A percentile compares a stretch with the other conserved stretches of the same genome.
Evolutionary conservation across 2,113 vertebrate genomes (phyloP).

Genomic region (Xiphophorus maculatus): DNA sequence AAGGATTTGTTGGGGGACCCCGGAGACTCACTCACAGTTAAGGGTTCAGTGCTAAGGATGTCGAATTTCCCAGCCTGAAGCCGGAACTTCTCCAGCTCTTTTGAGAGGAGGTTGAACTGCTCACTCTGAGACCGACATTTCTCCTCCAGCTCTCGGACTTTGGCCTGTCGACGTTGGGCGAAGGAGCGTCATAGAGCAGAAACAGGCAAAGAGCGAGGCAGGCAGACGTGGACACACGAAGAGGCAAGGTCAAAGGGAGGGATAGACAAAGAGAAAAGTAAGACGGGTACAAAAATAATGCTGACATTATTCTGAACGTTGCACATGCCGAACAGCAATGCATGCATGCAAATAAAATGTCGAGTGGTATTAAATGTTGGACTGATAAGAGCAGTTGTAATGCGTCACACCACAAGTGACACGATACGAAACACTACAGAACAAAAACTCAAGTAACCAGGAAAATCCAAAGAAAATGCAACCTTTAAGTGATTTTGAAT

Average conservation of each 20-base stretch:
- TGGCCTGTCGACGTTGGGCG: conserved; percentile 81
- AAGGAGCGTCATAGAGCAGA: conserved; percentile 23
- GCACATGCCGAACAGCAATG: neutral
- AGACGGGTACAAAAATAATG: conserved; percentile 10
- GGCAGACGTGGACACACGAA: conserved; percentile 12
- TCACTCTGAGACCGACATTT: conserved; percentile 95
- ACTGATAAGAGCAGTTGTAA: neutral
- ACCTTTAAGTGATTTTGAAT: conserved; percentile 30
- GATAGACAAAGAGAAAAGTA: conserved; percentile 18
- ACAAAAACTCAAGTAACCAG: conserved; percentile 32
- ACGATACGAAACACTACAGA: conserved; percentile 65
- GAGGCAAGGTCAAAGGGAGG: conserved; percentile 6
- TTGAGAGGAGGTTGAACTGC: conserved; percentile 94
- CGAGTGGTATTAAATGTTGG: neutral
- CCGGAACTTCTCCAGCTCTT: conserved; percentile 92
- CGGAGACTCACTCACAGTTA: conserved; percentile 77
- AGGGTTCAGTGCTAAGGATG: conserved; percentile 81
- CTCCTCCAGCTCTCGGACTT: conserved; percentile 95
- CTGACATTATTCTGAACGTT: conserved; percentile 11
- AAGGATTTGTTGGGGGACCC: conserved; percentile 84
- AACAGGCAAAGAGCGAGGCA: conserved; percentile 3
- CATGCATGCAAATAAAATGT: conserved; percentile 13
- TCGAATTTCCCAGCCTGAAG: conserved; percentile 90
- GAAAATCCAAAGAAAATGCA: neutral
- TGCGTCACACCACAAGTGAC: conserved; percentile 14